Conservation (phyloP, 2,113 vertebrate genomes). For the Cyprinodon variegatus region DNA sequence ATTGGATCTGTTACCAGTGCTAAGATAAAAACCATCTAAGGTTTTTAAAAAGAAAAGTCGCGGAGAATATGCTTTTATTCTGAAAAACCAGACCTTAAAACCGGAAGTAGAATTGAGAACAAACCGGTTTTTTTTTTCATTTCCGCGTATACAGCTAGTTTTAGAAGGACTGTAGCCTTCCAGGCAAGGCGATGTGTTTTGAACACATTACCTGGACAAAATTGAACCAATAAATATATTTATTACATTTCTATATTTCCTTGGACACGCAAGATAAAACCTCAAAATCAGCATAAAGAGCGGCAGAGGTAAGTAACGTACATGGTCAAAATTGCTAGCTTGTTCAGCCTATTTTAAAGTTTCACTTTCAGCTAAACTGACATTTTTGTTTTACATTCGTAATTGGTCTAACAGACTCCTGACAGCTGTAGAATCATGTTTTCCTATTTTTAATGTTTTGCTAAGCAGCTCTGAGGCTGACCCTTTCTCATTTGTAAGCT, state of each 20-base stretch:
- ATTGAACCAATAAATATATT: not conserved
- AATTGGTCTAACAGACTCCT: not conserved
- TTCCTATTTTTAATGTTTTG: not conserved
- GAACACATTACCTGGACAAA: not conserved
- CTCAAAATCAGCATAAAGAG: not conserved
- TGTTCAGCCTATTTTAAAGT: slow-evolving; percentile 24
- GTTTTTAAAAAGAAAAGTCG: not conserved
- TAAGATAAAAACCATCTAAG: not conserved
- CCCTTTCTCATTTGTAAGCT: not conserved
- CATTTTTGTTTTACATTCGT: not conserved
- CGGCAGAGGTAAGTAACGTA: not conserved
- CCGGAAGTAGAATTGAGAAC: slow-evolving; percentile 11
- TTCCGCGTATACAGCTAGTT: not conserved
- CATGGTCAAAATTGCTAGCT: not conserved
- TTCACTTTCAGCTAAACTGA: slow-evolving; percentile 43
- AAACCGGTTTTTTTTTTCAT: not conserved
- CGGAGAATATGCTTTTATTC: slow-evolving; percentile 7
- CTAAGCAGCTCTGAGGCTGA: not conserved
- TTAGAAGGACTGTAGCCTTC: not conserved
- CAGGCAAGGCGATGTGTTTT: not conserved
- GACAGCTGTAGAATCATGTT: rapidly evolving
- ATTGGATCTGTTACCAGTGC: too few relatives aligned
- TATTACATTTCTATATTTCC: rapidly evolving
- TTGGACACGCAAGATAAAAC: not conserved
- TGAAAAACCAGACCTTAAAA: not conserved